A percentile compares a stretch with the other conserved stretches of the same genome.
Conservation (phyloP, 1,140 invertebrate species). For the Drosophila equinoxialis region DNA sequence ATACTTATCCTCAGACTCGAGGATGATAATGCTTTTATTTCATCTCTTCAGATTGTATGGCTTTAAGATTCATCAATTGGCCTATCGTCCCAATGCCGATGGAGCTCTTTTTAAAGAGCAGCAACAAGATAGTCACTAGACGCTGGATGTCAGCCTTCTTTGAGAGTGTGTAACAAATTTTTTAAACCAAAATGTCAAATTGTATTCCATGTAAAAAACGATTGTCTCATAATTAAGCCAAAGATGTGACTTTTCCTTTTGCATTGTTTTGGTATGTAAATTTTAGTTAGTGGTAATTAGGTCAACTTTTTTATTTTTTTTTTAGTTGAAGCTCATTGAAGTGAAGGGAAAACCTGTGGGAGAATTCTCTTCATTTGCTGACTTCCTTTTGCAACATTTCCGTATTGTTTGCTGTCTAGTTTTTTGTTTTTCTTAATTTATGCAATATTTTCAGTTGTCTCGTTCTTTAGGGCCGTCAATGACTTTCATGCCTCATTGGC, state of each 20-base stretch:
- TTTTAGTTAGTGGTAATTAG: conserved; percentile 56
- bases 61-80: conserved; percentile 60
- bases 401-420: conserved; percentile 20
- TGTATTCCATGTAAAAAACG: conserved; percentile 12
- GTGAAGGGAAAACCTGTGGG: conserved; percentile 66
- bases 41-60: conserved; percentile 48
- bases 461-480: conserved; percentile 49
- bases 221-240: conserved; percentile 10
- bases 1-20: too few relatives aligned
- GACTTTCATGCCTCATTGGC: conserved; percentile 75
- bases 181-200: conserved; percentile 7
- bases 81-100: conserved; percentile 24
- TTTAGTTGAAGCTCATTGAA: conserved; percentile 21
- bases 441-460: conserved; percentile 27
- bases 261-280: conserved; percentile 64
- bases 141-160: background rate
- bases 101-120: background rate
- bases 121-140: background rate
- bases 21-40: background rate
- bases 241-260: conserved; percentile 43
- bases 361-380: conserved; percentile 25
- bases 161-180: background rate
- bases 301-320: conserved; percentile 36
- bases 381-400: conserved; percentile 36
- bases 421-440: conserved; percentile 12